Conservation (phyloP, 2,888 invertebrate species). For the Tromatobia lineatoria region DNA sequence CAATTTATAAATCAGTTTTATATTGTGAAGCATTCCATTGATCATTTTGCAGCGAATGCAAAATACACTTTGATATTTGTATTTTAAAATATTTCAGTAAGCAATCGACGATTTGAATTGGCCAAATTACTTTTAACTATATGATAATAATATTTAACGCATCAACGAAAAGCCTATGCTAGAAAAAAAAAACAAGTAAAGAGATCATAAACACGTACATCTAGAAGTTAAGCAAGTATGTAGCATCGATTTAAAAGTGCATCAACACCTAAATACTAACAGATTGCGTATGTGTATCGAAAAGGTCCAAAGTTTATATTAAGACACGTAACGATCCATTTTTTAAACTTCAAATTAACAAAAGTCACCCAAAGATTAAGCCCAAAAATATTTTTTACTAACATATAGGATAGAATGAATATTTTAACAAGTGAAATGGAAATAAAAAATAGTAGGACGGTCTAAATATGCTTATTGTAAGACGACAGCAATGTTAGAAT, state of each 20-base stretch:
- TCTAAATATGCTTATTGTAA: constrained; percentile 74
- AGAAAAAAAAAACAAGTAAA: constrained; percentile 3
- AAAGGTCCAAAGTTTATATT: constrained; percentile 48
- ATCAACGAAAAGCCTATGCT: constrained; percentile 19
- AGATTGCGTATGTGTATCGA: constrained; percentile 14
- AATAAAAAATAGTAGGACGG: constrained; percentile 18
- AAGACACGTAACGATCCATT: constrained; percentile 66
- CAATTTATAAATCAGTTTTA: not conserved
- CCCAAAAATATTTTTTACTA: constrained; percentile 83
- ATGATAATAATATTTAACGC: constrained; percentile 10
- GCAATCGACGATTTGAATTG: constrained; percentile 20
- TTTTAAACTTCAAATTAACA: constrained; percentile 72
- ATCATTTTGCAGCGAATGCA: not conserved
- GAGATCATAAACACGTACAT: constrained; percentile 16
- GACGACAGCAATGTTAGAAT: constrained; percentile 74
- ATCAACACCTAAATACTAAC: not conserved
- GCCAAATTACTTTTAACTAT: constrained; percentile 32
- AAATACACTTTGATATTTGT: not conserved
- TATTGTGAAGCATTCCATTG: not conserved
- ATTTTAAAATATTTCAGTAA: constrained; percentile 12
- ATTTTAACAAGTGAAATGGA: constrained; percentile 66
- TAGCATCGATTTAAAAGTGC: constrained; percentile 15
- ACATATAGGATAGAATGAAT: constrained; percentile 73
- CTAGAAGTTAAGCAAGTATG: constrained; percentile 1
- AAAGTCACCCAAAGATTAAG: constrained; percentile 82